Evolutionary conservation across 2,888 invertebrate species (phyloP), one percentile per base, ranked within the genome.

Genomic region (Aleiodes leptofemur): DNA sequence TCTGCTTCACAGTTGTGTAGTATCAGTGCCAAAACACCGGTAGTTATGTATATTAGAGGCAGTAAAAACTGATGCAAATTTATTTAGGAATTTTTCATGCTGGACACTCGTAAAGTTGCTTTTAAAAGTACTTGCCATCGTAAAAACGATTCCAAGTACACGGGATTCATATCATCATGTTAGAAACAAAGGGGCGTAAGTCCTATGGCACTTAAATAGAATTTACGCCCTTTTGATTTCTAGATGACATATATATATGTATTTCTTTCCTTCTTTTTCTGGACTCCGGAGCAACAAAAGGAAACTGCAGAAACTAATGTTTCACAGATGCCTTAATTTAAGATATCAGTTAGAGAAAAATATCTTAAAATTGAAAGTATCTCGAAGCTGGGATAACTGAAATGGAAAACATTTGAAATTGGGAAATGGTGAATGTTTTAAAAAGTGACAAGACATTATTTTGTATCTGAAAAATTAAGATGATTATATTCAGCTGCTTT

Each of bases 51-150:
- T 85, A 87, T 87, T 83, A 83, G 83, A 77, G 78, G 84, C 81
- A 81, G 86, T 87, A 86, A 87, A 23, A 87, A 84, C 85, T 84
- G 83, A 87, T 87, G 86, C 85, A 86, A 87, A 87, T 87, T 87
- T 87, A 87, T 87, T 87, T 87, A 79, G 81, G 86, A 87, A 87
- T 88, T 87, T 84, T 81, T 43, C 43, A 43, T 43, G 64, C 70
- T 74, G 53, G 56, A 64, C 55, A 55, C 43, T 43, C 43, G 43
- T 43, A 86, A 87, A 88, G 80, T 86, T 84, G 83, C 84, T 87
- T 23, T 82, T 83, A 84, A 87, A 86, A 86, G 83, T 84, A 83
- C 82, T 81, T 43, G 43, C 85, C 72, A 23, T 88, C 87, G 85
- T 88, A 23, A 87, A 88, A 88, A 85, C 85, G 84, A 85, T 86